Evolutionary conservation across 2,113 vertebrate species (phyloP).

Genomic region (Notechis scutatus): DNA sequence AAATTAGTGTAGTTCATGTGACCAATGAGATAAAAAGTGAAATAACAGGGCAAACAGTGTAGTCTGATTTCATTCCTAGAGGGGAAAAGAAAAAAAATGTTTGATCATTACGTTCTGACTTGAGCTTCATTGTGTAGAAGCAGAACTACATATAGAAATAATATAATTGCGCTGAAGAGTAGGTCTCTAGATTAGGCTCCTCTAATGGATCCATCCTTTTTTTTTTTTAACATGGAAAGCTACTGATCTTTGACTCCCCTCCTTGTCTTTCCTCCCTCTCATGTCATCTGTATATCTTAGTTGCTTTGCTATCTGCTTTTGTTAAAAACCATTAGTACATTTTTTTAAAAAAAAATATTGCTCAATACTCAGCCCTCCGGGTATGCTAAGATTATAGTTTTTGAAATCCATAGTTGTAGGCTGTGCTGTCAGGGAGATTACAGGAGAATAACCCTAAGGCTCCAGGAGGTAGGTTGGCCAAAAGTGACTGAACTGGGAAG

Average conservation of each 20-base stretch:
- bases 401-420: background rate
- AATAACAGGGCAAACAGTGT: background rate
- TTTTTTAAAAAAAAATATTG: background rate
- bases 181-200: background rate
- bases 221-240: background rate
- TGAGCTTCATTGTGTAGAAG: background rate
- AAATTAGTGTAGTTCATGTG: conserved; percentile 1
- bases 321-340: background rate
- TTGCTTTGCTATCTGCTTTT: background rate
- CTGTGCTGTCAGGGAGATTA: background rate
- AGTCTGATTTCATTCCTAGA: background rate
- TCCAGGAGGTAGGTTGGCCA: conserved; percentile 10
- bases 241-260: background rate
- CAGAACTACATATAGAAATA: background rate
- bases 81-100: background rate
- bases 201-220: background rate
- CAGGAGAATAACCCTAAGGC: background rate
- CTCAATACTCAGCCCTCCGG: background rate
- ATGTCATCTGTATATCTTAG: background rate
- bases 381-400: background rate
- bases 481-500: conserved; percentile 12
- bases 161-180: background rate
- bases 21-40: background rate
- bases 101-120: background rate
- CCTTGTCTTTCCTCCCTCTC: background rate